Percentiles rank a stretch among this genome's conserved stretches.
phyloP scores from a whole-genome alignment of 2,888 invertebrate genomes.

The Lypha dubia region DNA sequence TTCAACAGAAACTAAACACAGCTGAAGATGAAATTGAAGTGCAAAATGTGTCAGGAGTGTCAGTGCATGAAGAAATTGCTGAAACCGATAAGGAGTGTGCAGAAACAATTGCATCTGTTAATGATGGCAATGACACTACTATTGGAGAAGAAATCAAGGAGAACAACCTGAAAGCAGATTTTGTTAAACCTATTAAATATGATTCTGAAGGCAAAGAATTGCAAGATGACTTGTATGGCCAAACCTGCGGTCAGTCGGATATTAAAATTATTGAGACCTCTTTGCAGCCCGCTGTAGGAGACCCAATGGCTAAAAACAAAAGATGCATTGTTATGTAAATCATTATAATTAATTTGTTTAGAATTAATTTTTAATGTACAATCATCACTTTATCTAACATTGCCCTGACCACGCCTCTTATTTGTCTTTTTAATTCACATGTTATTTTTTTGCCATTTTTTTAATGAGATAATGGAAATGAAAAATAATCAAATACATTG shows the following conservation, averaged over 20 bases:
- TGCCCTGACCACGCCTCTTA: neutral
- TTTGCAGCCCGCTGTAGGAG: slow-evolving; percentile 72
- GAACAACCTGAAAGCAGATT: slow-evolving; percentile 38
- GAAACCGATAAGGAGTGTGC: slow-evolving; percentile 73
- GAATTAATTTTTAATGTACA: slow-evolving; percentile 58
- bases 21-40: slow-evolving; percentile 78
- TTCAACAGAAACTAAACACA: slow-evolving; percentile 70
- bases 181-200: slow-evolving; percentile 1
- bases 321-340: slow-evolving; percentile 75
- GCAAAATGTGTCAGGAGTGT: slow-evolving; percentile 79
- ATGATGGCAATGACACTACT: slow-evolving; percentile 71
- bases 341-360: slow-evolving; percentile 41
- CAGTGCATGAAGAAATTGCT: slow-evolving; percentile 76
- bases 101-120: slow-evolving; percentile 69
- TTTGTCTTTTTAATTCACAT: neutral
- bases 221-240: slow-evolving; percentile 36
- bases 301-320: slow-evolving; percentile 73
- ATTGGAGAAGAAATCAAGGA: slow-evolving; percentile 53
- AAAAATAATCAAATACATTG: slow-evolving; percentile 59
- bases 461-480: neutral
- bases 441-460: slow-evolving; percentile 26
- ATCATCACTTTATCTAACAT: slow-evolving; percentile 33
- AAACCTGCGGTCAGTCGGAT: slow-evolving; percentile 49
- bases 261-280: slow-evolving; percentile 73
- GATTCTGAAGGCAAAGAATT: slow-evolving; percentile 61